Base-by-base conservation (phyloP, 2,797 vertebrate species). In the Scyliorhinus canicula region DNA sequence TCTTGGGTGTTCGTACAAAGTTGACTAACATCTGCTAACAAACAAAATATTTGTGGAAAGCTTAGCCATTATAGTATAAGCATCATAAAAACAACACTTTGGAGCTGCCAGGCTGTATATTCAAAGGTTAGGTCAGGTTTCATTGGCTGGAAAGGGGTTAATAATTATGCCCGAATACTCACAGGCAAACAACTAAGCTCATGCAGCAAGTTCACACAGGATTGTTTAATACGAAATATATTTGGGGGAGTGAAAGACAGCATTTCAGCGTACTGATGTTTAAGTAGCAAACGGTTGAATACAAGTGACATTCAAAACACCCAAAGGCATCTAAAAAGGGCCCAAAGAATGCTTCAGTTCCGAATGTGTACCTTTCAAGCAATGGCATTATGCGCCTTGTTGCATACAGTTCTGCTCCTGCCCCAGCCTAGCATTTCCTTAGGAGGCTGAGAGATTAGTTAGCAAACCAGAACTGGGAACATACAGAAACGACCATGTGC, bases 341-440 rank as follows among this genome's bases (percentile, higher is more conserved):
- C 52, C 31, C 85, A 86, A 60, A 63, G 84, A 90, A 90, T 63
- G 55, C 40, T 57, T 57, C 79, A 55, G 86, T 90, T 65, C 35
- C 24, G 2, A 65, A 91, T 65, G 60, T 63, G 86, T 65, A 65
- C 57, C n/a, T 91, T n/a, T 91, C 57, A 65, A 65, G 57, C 60
- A 91, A 60, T 63, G 57, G n/a, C 57, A 91, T 91, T 91, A 44
- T 91, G 88, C 88, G 88, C 88, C 88, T 65, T 65, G 8, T 63
- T 91, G 60, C 88, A 44, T 40, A 91, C 57, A 91, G 63, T 40
- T 91, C 57, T 60, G 60, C 40, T 65, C n/a, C 88, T 63, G 60
- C n/a, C 40, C 60, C 40, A 44, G 7, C 63, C n/a, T 65, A 60
- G 40, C n/a, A 63, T 63, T 65, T 91, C 60, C 40, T 47, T 91